Evolutionary conservation across 2,888 invertebrate species (phyloP), one percentile per base, ranked within the genome.

Genomic region (Aphodius sticticus): DNA sequence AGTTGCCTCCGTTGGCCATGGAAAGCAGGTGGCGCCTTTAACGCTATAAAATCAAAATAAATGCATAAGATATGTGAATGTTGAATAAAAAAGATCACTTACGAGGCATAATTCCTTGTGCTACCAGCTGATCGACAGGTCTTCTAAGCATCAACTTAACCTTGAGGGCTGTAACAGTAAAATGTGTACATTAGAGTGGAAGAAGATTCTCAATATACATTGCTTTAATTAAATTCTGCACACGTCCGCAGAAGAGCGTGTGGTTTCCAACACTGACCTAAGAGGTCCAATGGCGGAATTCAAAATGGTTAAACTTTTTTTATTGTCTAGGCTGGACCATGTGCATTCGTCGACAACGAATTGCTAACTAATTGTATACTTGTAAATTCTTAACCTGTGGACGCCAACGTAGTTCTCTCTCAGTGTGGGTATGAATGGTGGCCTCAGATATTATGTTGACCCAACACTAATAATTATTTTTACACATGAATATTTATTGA

Each of bases 41-140:
- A 91, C 83, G 98, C 98, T 97, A 90, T 70, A 91, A 91, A 36
- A 26, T 15, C 16, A 71, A 71, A n/a, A 16, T 26, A n/a, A 70
- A 71, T 71, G 16, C 0, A 26, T 71, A 71, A 12, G 12, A 9
- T 4, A 37, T 77, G 9, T 38, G n/a, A 76, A 26, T 78, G 83
- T 81, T 77, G 70, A 77, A 38, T 16, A 74, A 78, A 78, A 37
- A 78, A 70, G 76, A 38, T 16, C 79, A 97, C 98, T 97, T 93
- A 99, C 99, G 96, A 88, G 99, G 98, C 94, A 99, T 96, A 88
- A 99, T 99, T 90, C 99, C 99, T 92, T 98, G 98, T 85, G 96
- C 98, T 86, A 98, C 97, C 86, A 99, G 93, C 91, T 98, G 98
- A 90, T 95, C 97, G 89, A 97, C 95, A 82, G 98, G 97, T 87